phyloP scores from a whole-genome alignment of 2,797 vertebrate species.

The Danio choprae region DNA sequence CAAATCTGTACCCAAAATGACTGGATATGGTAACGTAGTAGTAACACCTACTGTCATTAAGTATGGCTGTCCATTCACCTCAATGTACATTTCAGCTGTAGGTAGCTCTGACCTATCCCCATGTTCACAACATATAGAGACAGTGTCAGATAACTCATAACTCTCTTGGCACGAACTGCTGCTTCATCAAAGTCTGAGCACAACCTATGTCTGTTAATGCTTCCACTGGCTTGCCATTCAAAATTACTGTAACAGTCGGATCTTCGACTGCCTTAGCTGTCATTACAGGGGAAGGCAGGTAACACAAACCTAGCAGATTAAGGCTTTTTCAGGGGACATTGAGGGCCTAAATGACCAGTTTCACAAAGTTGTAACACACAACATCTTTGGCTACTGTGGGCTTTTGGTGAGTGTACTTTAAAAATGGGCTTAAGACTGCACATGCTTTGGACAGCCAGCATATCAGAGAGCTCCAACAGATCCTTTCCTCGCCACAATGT shows the following conservation, averaged over 20 bases:
- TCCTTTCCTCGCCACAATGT: not conserved
- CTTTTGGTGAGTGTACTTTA: no score
- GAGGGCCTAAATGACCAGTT: not conserved
- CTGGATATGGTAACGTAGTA: not conserved
- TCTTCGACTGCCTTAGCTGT: not conserved
- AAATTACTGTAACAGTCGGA: not conserved
- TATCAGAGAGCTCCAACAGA: not conserved
- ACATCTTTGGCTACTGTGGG: not conserved
- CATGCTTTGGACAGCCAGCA: not conserved
- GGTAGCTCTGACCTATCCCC: not conserved
- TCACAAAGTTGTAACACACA: not conserved
- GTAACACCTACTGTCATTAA: no score
- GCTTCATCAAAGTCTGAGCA: not conserved
- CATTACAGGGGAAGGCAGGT: not conserved
- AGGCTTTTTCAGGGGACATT: not conserved
- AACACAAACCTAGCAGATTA: not conserved
- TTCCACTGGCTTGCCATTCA: not conserved
- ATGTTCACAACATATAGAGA: not conserved
- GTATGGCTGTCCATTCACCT: not conserved
- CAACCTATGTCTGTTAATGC: not conserved
- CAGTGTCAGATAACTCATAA: no score
- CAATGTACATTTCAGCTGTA: not conserved
- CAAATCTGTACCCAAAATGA: not conserved
- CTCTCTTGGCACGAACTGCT: not conserved
- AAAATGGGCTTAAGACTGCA: not conserved